Evolutionary conservation across 2,113 vertebrate genomes (phyloP).

Genomic region (Diglossa brunneiventris): DNA sequence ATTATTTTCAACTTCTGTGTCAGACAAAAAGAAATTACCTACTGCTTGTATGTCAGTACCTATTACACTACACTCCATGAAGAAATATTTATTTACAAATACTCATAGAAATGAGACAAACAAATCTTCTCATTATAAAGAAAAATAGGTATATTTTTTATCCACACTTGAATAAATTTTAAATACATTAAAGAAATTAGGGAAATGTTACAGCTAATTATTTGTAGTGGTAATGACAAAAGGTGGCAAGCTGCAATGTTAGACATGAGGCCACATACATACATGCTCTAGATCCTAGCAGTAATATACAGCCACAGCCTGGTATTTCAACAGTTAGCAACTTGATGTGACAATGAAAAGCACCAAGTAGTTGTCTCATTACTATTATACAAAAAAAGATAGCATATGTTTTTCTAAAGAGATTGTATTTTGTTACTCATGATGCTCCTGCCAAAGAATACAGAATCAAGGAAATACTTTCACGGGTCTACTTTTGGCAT

Average conservation of each 20-base stretch:
- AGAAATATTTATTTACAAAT: not conserved
- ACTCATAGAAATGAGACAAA: not conserved
- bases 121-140: not conserved
- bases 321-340: constrained; percentile 6
- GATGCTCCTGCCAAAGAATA: constrained; percentile 47
- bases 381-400: not conserved
- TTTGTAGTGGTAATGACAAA: not conserved
- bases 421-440: constrained; percentile 14
- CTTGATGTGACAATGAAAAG: not conserved
- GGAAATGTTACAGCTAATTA: not conserved
- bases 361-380: constrained; percentile 13
- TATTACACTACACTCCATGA: not conserved
- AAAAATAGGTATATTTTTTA: not conserved
- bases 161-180: not conserved
- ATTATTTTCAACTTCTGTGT: not conserved
- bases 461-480: constrained; percentile 36
- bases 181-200: not conserved
- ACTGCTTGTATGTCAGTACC: not conserved
- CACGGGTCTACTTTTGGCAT: not conserved
- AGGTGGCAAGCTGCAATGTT: not conserved
- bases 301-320: not conserved
- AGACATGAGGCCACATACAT: not conserved
- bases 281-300: not conserved
- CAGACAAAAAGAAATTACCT: not conserved
- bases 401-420: constrained; percentile 15